These are phyloP conservation scores for Enteromius treurensis DNA, from an alignment of 2,797 vertebrate species.

Conservation along the genomic window DNA sequence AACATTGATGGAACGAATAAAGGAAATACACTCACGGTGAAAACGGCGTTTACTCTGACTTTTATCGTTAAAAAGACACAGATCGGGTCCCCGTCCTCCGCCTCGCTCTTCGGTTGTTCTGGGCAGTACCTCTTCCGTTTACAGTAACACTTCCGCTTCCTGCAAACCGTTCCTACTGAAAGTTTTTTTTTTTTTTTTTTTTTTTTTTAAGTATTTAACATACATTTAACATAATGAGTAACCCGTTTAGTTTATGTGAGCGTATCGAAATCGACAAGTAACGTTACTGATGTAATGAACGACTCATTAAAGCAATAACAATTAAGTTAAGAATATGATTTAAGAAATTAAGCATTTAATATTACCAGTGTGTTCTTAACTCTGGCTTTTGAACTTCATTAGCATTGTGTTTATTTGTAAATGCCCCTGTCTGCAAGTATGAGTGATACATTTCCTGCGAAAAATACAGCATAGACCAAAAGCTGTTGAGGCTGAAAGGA, in stretches of 20 bases:
- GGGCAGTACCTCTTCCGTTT: slow-evolving; percentile 87
- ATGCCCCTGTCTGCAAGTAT: not conserved
- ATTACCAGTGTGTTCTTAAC: not conserved
- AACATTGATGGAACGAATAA: not conserved
- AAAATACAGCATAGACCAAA: not conserved
- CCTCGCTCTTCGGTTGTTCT: slow-evolving; percentile 78
- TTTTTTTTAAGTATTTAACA: not conserved
- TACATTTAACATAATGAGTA: not conserved
- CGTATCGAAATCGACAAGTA: not conserved
- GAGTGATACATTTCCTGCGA: not conserved
- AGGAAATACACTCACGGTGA: slow-evolving; percentile 74
- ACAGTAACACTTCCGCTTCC: slow-evolving; percentile 81
- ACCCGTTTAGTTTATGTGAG: not conserved
- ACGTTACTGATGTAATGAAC: not conserved
- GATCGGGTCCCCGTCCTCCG: slow-evolving; percentile 69
- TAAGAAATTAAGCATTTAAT: not conserved
- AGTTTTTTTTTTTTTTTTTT: not conserved
- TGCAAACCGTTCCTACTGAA: slow-evolving; percentile 56
- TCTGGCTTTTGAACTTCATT: not conserved
- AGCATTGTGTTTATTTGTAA: not conserved
- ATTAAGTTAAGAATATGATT: not conserved
- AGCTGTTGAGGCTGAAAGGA: not conserved
- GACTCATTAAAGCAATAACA: not conserved
- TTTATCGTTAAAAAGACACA: slow-evolving; percentile 74
- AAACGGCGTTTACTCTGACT: slow-evolving; percentile 72